These are phyloP conservation scores for Notamacropus eugenii DNA, from an alignment of 2,797 vertebrate species.

Conservation along the genomic window DNA sequence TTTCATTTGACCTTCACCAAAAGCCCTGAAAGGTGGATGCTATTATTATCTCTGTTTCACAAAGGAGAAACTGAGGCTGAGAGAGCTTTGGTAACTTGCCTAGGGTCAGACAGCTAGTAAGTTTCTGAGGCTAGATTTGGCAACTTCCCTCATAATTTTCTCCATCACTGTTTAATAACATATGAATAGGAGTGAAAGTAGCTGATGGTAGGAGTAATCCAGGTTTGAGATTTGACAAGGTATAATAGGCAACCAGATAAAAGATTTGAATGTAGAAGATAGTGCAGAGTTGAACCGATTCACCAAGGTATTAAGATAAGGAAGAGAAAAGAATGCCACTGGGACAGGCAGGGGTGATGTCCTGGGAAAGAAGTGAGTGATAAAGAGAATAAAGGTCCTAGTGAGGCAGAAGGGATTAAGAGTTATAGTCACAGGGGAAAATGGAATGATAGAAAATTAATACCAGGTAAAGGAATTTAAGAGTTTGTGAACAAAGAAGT, in stretches of 20 bases:
- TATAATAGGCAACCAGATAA: not conserved
- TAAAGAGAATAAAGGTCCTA: not conserved
- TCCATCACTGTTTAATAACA: not conserved
- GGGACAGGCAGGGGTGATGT: not conserved
- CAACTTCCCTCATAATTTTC: not conserved
- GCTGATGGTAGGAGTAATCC: not conserved
- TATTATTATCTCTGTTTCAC: not conserved
- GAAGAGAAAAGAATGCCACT: not conserved
- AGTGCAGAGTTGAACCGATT: not conserved
- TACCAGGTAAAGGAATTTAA: not conserved
- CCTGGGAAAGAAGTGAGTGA: not conserved
- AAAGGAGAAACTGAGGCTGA: not conserved
- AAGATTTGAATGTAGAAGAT: not conserved
- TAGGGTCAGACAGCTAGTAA: not conserved
- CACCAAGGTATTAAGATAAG: not conserved
- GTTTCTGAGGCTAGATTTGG: not conserved
- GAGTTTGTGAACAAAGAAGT: not conserved
- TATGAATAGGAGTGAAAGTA: not conserved
- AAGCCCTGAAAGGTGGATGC: not conserved
- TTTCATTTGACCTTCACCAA: not conserved
- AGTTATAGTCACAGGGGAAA: not conserved
- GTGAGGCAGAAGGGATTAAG: not conserved
- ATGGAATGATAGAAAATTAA: not conserved
- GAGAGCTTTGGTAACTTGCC: not conserved
- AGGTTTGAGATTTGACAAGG: not conserved